phyloP scores from a whole-genome alignment of 2,888 invertebrate genomes.

The Nomada goodeniana region DNA sequence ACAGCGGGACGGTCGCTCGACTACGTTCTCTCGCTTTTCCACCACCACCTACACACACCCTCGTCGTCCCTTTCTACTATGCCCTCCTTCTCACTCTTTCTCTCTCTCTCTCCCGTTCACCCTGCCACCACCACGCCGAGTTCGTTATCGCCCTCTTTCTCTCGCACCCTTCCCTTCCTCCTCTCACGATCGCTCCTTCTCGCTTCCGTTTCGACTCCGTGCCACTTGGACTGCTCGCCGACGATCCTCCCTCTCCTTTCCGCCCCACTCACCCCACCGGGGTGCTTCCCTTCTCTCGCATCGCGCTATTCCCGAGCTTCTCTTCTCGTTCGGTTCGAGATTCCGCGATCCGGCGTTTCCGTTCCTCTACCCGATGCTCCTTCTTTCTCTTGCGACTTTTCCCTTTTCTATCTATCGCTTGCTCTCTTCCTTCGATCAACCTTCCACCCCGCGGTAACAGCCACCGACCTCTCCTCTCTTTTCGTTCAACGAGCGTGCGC shows the following conservation, averaged over 20 bases:
- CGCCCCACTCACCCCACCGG: background rate
- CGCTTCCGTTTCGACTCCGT: background rate
- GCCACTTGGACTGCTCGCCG: background rate
- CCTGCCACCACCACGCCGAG: constrained; percentile 15
- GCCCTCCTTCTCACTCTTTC: constrained; percentile 27
- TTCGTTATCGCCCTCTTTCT: constrained; percentile 19
- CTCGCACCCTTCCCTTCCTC: constrained; percentile 17
- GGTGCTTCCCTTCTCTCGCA: background rate
- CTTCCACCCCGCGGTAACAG: background rate
- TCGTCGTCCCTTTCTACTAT: constrained; percentile 27
- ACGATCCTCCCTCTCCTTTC: constrained; percentile 5
- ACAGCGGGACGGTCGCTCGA: constrained; percentile 84
- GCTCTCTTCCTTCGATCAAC: constrained; percentile 1
- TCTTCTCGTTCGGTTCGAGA: constrained; percentile 47
- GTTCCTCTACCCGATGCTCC: constrained; percentile 16
- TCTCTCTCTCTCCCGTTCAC: background rate
- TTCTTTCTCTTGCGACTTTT: background rate
- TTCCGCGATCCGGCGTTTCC: constrained; percentile 33
- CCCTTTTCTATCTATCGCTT: background rate
- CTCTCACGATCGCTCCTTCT: background rate
- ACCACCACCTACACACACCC: constrained; percentile 68
- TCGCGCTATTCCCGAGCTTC: constrained; percentile 5
- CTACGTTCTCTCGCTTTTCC: constrained; percentile 81
- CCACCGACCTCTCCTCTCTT: constrained; percentile 31
- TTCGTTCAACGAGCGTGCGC: constrained; percentile 12